phyloP scores from a whole-genome alignment of 2,113 vertebrate species.

The Nicator chloris region DNA sequence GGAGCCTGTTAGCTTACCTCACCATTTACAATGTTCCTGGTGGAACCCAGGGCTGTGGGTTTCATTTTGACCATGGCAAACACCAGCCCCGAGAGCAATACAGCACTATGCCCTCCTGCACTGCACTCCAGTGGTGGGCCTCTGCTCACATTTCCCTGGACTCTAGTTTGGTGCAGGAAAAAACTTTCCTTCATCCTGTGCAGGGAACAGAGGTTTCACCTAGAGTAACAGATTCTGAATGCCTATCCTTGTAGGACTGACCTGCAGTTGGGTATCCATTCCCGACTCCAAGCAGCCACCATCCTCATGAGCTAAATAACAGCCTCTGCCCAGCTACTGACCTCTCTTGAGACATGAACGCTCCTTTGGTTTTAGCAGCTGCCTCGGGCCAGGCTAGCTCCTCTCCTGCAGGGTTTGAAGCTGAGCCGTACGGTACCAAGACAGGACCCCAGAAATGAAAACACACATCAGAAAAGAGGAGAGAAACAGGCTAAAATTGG shows the following conservation, averaged over 20 bases:
- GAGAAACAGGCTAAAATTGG: constrained; percentile 12
- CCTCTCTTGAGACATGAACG: background rate
- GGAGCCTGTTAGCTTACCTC: background rate
- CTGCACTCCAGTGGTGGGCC: background rate
- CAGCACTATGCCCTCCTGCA: background rate
- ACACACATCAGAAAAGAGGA: background rate
- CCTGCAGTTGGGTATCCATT: background rate
- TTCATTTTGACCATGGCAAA: background rate
- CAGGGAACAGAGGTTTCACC: background rate
- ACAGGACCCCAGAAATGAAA: background rate
- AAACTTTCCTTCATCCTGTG: background rate
- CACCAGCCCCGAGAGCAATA: background rate
- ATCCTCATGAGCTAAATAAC: background rate
- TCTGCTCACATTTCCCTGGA: background rate
- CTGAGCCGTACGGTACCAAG: background rate
- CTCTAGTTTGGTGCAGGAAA: background rate
- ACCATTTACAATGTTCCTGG: background rate
- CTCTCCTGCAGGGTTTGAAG: background rate
- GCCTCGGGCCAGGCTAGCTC: background rate
- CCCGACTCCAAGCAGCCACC: background rate
- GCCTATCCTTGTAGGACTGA: fast-evolving
- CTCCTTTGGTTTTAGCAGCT: background rate
- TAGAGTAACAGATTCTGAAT: background rate
- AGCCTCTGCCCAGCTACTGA: background rate
- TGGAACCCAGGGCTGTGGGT: background rate